Conservation (phyloP, 2,113 vertebrate species). For the Chionis minor region DNA sequence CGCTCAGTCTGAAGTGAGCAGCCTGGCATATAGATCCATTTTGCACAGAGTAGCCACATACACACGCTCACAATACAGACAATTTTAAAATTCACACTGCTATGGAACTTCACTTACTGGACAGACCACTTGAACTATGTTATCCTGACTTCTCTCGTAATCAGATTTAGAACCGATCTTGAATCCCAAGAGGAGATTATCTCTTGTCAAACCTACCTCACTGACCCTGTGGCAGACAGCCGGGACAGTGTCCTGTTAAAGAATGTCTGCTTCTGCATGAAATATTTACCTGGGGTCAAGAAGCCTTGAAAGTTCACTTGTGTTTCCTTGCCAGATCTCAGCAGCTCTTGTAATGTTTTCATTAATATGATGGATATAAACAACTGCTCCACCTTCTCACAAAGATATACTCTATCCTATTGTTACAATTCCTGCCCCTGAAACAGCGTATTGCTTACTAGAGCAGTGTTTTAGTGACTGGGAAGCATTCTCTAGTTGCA, state of each 20-base stretch:
- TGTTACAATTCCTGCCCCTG: background rate
- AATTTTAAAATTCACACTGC: background rate
- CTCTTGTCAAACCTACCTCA: background rate
- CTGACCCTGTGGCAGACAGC: background rate
- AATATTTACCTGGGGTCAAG: background rate
- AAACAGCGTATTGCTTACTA: background rate
- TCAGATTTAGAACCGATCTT: background rate
- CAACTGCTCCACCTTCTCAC: slow-evolving; percentile 71
- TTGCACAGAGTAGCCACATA: rapidly evolving
- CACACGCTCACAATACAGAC: background rate
- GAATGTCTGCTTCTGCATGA: background rate
- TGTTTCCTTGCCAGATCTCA: slow-evolving; percentile 61
- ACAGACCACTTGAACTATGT: background rate
- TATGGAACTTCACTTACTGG: background rate
- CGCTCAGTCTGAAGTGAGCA: background rate
- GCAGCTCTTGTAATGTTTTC: slow-evolving; percentile 71
- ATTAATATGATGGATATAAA: slow-evolving; percentile 73
- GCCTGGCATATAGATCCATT: background rate
- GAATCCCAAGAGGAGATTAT: background rate
- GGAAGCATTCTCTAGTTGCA: background rate
- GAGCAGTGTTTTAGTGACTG: rapidly evolving
- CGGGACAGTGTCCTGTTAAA: background rate
- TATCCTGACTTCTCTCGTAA: background rate
- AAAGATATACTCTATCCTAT: slow-evolving; percentile 27
- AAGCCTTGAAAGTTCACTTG: background rate